Percentiles rank a stretch among this genome's conserved stretches.
phyloP scores from a whole-genome alignment of 2,113 vertebrate genomes.

The Petrocephalus microphthalmus region DNA sequence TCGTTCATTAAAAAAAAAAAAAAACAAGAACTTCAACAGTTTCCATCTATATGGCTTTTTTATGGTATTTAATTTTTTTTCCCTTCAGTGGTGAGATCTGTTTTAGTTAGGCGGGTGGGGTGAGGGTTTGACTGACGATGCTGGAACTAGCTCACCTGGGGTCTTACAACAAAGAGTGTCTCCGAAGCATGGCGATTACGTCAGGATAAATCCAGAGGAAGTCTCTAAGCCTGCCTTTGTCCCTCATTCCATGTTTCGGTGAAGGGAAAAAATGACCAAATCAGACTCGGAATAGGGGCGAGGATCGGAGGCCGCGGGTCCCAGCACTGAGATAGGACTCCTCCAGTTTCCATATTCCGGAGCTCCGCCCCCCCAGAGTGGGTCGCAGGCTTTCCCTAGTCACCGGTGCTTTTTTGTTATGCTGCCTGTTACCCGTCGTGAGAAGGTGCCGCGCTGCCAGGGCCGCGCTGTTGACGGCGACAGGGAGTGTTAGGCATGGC shows the following conservation, averaged over 20 bases:
- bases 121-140: neutral
- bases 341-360: neutral
- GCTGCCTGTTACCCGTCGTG: neutral
- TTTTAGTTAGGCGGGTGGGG: neutral
- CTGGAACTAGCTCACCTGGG: neutral
- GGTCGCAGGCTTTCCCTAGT: neutral
- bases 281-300: neutral
- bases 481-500: neutral
- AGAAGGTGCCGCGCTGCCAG: neutral
- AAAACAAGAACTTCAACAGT: neutral
- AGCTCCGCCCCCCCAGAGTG: neutral
- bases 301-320: neutral
- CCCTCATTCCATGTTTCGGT: neutral
- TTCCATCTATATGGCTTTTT: neutral
- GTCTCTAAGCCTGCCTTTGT: neutral
- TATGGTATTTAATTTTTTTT: neutral
- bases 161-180: neutral
- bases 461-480: neutral
- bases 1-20: neutral
- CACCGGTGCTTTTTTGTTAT: neutral
- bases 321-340: neutral
- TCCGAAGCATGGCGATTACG: neutral
- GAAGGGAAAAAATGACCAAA: neutral
- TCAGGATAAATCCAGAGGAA: neutral
- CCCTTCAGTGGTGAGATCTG: neutral